phyloP scores from a whole-genome alignment of 1,140 invertebrate genomes.

The Camponotus floridanus region DNA sequence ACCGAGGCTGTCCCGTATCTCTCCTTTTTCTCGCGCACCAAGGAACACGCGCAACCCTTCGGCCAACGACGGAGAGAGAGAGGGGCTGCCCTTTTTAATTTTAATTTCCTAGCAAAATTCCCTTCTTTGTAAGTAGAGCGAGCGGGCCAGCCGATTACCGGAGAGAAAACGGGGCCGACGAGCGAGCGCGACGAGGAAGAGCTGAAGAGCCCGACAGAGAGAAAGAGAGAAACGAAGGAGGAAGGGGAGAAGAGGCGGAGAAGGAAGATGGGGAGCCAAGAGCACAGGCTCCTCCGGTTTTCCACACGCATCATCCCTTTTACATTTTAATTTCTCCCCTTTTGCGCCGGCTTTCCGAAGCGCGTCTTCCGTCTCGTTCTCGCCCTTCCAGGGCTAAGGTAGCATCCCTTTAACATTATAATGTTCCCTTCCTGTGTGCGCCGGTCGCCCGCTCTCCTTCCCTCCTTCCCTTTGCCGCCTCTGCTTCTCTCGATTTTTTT shows the following conservation, averaged over 20 bases:
- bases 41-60: slow-evolving; percentile 68
- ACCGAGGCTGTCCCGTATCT: slow-evolving; percentile 47
- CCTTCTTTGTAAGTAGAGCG: slow-evolving; percentile 73
- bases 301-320: slow-evolving; percentile 84
- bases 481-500: slow-evolving; percentile 65
- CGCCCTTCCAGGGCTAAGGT: slow-evolving; percentile 69
- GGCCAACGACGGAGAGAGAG: slow-evolving; percentile 43
- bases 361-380: slow-evolving; percentile 63
- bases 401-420: slow-evolving; percentile 85
- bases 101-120: slow-evolving; percentile 83
- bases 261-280: neutral
- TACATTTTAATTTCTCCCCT: slow-evolving; percentile 86
- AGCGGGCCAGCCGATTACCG: slow-evolving; percentile 67
- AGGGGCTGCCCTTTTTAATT: slow-evolving; percentile 78
- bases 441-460: slow-evolving; percentile 51
- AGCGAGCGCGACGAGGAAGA: slow-evolving; percentile 56
- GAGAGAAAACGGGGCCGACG: slow-evolving; percentile 60
- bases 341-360: slow-evolving; percentile 82
- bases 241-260: slow-evolving; percentile 21
- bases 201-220: slow-evolving; percentile 23
- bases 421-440: slow-evolving; percentile 73
- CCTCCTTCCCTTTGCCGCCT: slow-evolving; percentile 65
- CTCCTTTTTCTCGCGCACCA: slow-evolving; percentile 64
- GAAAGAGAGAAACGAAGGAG: slow-evolving; percentile 49
- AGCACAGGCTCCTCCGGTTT: slow-evolving; percentile 76